Percentiles rank a stretch among this genome's conserved stretches.
These are phyloP conservation scores for Anhinga anhinga DNA, from an alignment of 2,113 vertebrate species.

Conservation along the genomic window DNA sequence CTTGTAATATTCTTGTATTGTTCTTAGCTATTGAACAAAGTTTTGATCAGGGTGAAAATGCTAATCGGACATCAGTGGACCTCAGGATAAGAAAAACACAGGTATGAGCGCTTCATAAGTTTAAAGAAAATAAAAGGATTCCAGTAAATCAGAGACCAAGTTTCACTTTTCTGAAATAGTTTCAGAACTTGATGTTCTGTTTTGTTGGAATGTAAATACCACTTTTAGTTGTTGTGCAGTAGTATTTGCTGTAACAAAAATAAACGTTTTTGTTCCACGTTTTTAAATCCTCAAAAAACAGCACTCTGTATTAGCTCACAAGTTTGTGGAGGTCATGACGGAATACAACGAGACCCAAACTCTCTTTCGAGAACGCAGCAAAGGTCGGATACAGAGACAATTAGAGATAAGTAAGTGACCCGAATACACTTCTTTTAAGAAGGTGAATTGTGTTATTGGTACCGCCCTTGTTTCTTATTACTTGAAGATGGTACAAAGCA, in stretches of 20 bases:
- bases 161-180: neutral
- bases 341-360: constrained; percentile 92
- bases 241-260: neutral
- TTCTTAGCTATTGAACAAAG: constrained; percentile 86
- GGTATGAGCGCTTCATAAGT: constrained; percentile 67
- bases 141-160: neutral
- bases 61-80: constrained; percentile 80
- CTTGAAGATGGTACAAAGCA: neutral
- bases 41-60: constrained; percentile 80
- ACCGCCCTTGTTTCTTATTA: neutral
- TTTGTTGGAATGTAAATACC: neutral
- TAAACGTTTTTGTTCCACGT: neutral
- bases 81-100: constrained; percentile 93
- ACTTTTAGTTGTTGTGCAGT: neutral
- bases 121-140: fast-evolving
- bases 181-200: neutral
- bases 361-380: constrained; percentile 92
- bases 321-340: constrained; percentile 96
- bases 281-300: constrained; percentile 39
- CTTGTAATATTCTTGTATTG: neutral
- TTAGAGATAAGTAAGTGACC: constrained; percentile 92
- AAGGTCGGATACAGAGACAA: constrained; percentile 92
- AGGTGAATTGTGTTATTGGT: neutral
- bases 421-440: neutral
- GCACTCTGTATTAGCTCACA: constrained; percentile 89